phyloP scores from a whole-genome alignment of 1,140 invertebrate genomes.

The Protaetia brevitarsis region DNA sequence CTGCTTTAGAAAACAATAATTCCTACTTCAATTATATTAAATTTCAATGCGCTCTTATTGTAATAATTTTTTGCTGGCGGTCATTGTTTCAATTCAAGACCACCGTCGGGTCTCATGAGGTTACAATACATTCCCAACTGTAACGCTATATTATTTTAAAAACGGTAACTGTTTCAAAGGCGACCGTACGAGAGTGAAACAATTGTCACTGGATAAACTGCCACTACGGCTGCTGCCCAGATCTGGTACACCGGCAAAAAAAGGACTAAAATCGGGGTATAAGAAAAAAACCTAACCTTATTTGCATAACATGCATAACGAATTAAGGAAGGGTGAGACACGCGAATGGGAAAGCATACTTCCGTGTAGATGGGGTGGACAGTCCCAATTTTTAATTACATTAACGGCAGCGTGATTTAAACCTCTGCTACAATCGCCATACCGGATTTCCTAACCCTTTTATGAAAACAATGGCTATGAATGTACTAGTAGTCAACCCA shows the following conservation, averaged over 20 bases:
- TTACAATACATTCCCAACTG: conserved; percentile 28
- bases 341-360: conserved; percentile 24
- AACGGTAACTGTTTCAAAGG: conserved; percentile 31
- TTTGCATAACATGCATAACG: conserved; percentile 36
- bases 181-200: conserved; percentile 28
- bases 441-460: conserved; percentile 18
- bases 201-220: conserved; percentile 29
- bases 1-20: conserved; percentile 1
- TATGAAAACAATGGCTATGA: conserved; percentile 11
- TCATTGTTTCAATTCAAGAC: conserved; percentile 32
- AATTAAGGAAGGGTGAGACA: conserved; percentile 29
- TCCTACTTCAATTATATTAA: conserved; percentile 28
- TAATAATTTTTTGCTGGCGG: conserved; percentile 18
- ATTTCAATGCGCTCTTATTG: conserved; percentile 26
- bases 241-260: conserved; percentile 4
- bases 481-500: neutral
- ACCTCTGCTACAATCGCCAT: neutral
- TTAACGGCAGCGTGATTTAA: conserved; percentile 11
- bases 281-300: conserved; percentile 33
- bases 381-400: conserved; percentile 24
- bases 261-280: conserved; percentile 35
- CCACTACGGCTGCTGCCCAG: neutral
- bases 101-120: conserved; percentile 26
- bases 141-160: conserved; percentile 27
- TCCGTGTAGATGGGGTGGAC: conserved; percentile 26